Evolutionary conservation across 2,888 invertebrate species (phyloP).

Genomic region (Ethmia dodecea): DNA sequence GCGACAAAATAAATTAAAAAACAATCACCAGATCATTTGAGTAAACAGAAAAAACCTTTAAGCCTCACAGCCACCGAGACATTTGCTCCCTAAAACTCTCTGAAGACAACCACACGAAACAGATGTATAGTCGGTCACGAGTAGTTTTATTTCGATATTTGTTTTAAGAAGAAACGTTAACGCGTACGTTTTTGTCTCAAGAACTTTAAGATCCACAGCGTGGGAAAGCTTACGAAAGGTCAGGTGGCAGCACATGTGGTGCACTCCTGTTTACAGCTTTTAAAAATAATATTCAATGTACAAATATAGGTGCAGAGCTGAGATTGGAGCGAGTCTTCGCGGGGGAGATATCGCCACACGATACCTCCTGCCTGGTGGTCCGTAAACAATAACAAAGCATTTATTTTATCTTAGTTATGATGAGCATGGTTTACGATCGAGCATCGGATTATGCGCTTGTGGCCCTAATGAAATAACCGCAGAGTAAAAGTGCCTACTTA

Average conservation of each 20-base stretch:
- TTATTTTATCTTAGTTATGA: slow-evolving; percentile 54
- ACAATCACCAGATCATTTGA: slow-evolving; percentile 74
- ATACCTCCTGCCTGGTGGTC: slow-evolving; percentile 56
- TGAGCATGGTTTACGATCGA: slow-evolving; percentile 38
- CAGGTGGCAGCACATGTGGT: slow-evolving; percentile 74
- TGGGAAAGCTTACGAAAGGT: slow-evolving; percentile 69
- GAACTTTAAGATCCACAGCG: slow-evolving; percentile 50
- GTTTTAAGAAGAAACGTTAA: slow-evolving; percentile 42
- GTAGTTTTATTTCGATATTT: slow-evolving; percentile 17
- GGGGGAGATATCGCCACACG: slow-evolving; percentile 56
- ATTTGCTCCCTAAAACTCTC: slow-evolving; percentile 60
- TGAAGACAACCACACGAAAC: slow-evolving; percentile 15
- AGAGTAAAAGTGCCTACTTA: slow-evolving; percentile 29
- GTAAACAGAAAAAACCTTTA: slow-evolving; percentile 68
- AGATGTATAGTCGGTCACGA: neutral
- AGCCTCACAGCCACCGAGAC: slow-evolving; percentile 58
- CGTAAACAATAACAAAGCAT: slow-evolving; percentile 62
- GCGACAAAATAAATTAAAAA: slow-evolving; percentile 73
- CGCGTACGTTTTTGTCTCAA: slow-evolving; percentile 50
- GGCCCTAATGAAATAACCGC: slow-evolving; percentile 41
- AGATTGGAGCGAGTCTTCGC: slow-evolving; percentile 46
- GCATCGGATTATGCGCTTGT: slow-evolving; percentile 28
- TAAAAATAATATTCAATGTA: slow-evolving; percentile 71
- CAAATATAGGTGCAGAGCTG: slow-evolving; percentile 46
- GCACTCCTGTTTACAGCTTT: slow-evolving; percentile 63